Evolutionary conservation across 2,113 vertebrate species (phyloP), one percentile per base, ranked within the genome.

Genomic region (Pionites leucogaster): DNA sequence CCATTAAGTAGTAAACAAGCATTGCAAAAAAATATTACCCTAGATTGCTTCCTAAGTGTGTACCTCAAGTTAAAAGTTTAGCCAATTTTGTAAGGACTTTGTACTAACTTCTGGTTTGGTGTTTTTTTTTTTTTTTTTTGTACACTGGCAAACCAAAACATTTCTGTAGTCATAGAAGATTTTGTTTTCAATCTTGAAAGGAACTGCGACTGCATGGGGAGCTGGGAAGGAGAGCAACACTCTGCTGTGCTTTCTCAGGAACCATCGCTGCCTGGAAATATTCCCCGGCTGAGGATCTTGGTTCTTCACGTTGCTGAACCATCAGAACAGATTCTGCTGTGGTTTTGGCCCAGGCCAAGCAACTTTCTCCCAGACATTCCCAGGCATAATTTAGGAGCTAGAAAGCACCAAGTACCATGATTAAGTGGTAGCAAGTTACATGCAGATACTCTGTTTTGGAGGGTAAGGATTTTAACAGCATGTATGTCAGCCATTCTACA

Each of bases 391-490:
- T 86, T 64, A 82, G 80, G 50, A 91, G 20, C 31, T 41, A 86
- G 35, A 20, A 79, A 92, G 64, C 1, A 5, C 33, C 62, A 84
- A 78, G 13, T 18, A 71, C 35, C 33, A n/a, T 44, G 47, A 91
- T 67, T 41, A 77, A 94, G 25, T 42, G 31, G n/a, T n/a, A 74
- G 59, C 10, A 81, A 91, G 86, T 93, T 82, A 68, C 0, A 2
- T 55, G 71, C 46, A 55, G 68, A n/a, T 93, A 42, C 10, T 24
- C 72, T 1, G n/a, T 69, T 74, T 47, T 63, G 2, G 35, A 90
- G 31, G 28, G 49, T 42, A 86, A 83, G 35, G 24, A 64, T 75
- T 95, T 93, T 82, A 92, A 83, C 42, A 78, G 49, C 52, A 67
- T 35, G 69, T 50, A 80, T 59, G 50, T 22, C 55, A 81, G 60